Conservation (phyloP, 2,113 vertebrate genomes). For the Crotalus viridis region DNA sequence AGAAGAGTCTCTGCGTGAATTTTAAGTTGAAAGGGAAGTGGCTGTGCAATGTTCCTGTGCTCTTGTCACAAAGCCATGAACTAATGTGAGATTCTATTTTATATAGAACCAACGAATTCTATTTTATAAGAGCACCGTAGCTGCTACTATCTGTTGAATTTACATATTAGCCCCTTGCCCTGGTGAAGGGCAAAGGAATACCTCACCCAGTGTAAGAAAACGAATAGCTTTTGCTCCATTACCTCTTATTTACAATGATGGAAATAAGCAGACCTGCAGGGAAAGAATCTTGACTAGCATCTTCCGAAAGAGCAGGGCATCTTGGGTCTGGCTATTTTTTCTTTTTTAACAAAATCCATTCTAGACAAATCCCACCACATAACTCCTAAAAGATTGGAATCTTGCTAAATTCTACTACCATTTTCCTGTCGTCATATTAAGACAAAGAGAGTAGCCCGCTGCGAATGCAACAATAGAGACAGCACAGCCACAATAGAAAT, state of each 20-base stretch:
- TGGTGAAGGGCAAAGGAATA: conserved; percentile 61
- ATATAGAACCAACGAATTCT: background rate
- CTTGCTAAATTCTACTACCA: conserved; percentile 62
- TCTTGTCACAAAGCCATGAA: conserved; percentile 51
- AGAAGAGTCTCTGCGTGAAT: conserved; percentile 3
- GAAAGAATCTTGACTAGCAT: conserved; percentile 72
- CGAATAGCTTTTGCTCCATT: conserved; percentile 80
- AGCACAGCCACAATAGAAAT: conserved; percentile 57
- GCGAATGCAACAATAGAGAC: conserved; percentile 64
- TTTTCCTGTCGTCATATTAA: conserved; percentile 64
- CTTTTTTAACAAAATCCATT: conserved; percentile 62
- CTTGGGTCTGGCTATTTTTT: background rate
- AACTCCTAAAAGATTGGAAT: conserved; percentile 72
- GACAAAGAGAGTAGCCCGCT: conserved; percentile 67
- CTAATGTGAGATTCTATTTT: conserved; percentile 32
- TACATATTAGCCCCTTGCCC: conserved; percentile 56
- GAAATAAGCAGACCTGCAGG: conserved; percentile 66
- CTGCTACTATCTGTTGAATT: conserved; percentile 57
- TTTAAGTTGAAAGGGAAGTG: conserved; percentile 53
- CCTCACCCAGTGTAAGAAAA: conserved; percentile 73
- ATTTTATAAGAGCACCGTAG: conserved; percentile 47
- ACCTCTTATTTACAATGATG: conserved; percentile 75
- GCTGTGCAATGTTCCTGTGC: conserved; percentile 40
- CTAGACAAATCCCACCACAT: conserved; percentile 75
- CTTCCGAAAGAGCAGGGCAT: conserved; percentile 53